Percentiles rank a stretch among this genome's conserved stretches.
Conservation (phyloP, 92 coral and sea anemone species). For the Montipora capitata region DNA sequence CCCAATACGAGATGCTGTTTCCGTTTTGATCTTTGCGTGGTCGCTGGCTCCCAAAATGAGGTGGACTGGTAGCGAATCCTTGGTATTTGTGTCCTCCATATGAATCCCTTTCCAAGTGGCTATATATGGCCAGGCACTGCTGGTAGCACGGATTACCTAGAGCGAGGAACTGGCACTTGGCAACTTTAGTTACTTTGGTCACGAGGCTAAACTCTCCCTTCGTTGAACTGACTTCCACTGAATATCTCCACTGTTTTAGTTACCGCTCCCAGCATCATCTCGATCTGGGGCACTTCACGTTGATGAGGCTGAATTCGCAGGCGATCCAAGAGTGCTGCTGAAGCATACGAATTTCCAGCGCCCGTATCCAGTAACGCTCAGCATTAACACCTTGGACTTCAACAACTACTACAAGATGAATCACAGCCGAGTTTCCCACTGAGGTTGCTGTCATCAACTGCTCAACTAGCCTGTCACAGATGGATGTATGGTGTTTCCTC, state of each 20-base stretch:
- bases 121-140: background rate
- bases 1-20: slow-evolving; percentile 24
- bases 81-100: slow-evolving; percentile 48
- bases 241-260: slow-evolving; percentile 49
- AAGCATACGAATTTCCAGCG: slow-evolving; percentile 67
- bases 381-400: slow-evolving; percentile 56
- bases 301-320: slow-evolving; percentile 6
- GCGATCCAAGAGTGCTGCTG: slow-evolving; percentile 26
- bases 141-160: slow-evolving; percentile 55
- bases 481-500: slow-evolving; percentile 66
- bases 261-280: slow-evolving; percentile 65
- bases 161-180: slow-evolving; percentile 38
- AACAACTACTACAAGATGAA: slow-evolving; percentile 59
- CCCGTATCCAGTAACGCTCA: slow-evolving; percentile 67
- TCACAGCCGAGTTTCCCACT: too few species aligned
- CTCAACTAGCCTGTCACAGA: background rate
- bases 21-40: slow-evolving; percentile 45
- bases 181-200: slow-evolving; percentile 51
- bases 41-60: slow-evolving; percentile 71
- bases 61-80: slow-evolving; percentile 50
- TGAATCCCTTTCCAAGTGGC: slow-evolving; percentile 25
- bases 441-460: too few species aligned
- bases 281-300: slow-evolving; percentile 45
- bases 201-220: slow-evolving; percentile 20
- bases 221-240: slow-evolving; percentile 19